Evolutionary conservation across 92 coral and sea anemone genomes (phyloP).

Genomic region (Epizoanthus illoricatus): DNA sequence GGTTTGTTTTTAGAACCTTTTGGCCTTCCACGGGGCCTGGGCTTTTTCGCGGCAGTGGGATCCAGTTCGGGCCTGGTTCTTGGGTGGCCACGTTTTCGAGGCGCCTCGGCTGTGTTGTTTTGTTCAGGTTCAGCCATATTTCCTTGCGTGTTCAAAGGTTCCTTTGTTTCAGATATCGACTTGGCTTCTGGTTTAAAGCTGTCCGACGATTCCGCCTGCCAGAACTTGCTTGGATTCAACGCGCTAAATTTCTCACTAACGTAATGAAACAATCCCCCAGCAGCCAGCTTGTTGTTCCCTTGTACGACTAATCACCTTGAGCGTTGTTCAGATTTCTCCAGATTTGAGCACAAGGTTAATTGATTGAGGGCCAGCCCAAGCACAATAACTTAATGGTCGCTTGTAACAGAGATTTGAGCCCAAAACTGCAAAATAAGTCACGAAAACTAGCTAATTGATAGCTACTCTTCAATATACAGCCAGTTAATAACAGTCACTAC

Average conservation of each 20-base stretch:
- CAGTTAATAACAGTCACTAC: background rate
- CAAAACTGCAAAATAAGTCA: background rate
- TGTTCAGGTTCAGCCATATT: slow-evolving; percentile 41
- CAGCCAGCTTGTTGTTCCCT: background rate
- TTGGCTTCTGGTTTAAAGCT: background rate
- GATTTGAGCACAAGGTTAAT: slow-evolving; percentile 2
- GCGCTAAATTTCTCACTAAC: background rate
- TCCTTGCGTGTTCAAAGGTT: slow-evolving; percentile 34
- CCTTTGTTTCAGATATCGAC: slow-evolving; percentile 21
- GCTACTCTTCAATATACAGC: background rate
- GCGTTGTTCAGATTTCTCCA: slow-evolving; percentile 1
- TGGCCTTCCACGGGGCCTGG: slow-evolving; percentile 67
- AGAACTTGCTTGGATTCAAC: background rate
- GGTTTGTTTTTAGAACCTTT: slow-evolving; percentile 57
- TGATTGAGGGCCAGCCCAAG: background rate
- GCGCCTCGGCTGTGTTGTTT: background rate
- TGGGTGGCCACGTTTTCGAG: slow-evolving; percentile 68
- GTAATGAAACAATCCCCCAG: slow-evolving; percentile 1
- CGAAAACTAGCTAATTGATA: background rate
- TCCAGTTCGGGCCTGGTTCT: slow-evolving; percentile 18
- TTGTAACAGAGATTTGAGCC: background rate
- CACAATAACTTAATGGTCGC: background rate
- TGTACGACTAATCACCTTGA: background rate
- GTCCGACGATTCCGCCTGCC: slow-evolving; percentile 15
- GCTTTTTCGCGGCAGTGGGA: slow-evolving; percentile 48